Evolutionary conservation across 37 sponge, comb jelly and placozoan genomes (phyloP).

Genomic region (Tethya wilhelma): DNA sequence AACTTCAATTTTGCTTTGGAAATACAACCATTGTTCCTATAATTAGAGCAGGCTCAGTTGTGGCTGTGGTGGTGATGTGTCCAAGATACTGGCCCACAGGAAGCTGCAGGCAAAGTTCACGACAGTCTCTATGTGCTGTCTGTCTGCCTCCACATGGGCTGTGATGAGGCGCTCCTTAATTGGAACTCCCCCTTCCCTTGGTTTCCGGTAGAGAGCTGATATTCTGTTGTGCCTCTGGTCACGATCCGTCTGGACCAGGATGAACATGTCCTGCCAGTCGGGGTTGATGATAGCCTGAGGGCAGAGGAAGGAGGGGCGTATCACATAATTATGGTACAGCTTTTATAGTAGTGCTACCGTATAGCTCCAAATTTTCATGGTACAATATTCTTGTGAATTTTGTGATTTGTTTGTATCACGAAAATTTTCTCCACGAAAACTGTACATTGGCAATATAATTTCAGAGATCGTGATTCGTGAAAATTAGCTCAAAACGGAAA

Average conservation of each 20-base stretch:
- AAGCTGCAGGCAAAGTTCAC: conserved; percentile 75
- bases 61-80: conserved; percentile 39
- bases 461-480: too few relatives aligned
- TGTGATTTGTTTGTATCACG: too few relatives aligned
- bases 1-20: too few relatives aligned
- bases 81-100: conserved; percentile 75
- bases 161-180: conserved; percentile 42
- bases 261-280: conserved; percentile 78
- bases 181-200: conserved; percentile 55
- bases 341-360: too few relatives aligned
- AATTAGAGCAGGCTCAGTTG: conserved; percentile 19
- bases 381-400: too few relatives aligned
- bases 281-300: conserved; percentile 72
- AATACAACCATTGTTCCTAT: too few relatives aligned
- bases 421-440: too few relatives aligned
- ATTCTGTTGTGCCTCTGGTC: conserved; percentile 24
- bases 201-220: conserved; percentile 70
- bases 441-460: too few relatives aligned
- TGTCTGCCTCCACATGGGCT: conserved; percentile 66
- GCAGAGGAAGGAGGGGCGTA: neutral
- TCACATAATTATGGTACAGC: neutral
- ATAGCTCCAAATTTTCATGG: too few relatives aligned
- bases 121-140: conserved; percentile 60
- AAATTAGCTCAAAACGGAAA: too few relatives aligned
- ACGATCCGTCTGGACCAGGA: conserved; percentile 19